phyloP scores from a whole-genome alignment of 2,113 vertebrate genomes.

The Aphyosemion australe region DNA sequence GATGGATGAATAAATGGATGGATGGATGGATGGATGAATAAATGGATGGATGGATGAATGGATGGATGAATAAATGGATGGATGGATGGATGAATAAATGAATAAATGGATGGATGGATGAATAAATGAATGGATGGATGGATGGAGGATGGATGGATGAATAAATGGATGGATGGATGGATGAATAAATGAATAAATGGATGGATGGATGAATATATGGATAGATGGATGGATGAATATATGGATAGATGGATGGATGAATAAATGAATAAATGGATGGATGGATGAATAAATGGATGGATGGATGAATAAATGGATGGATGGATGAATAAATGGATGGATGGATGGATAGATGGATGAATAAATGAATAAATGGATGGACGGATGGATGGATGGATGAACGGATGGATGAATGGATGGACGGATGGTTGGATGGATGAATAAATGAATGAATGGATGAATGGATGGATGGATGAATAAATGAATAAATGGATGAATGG shows the following conservation, averaged over 20 bases:
- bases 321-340: neutral
- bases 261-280: neutral
- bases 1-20: neutral
- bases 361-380: neutral
- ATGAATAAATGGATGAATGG: neutral
- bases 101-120: neutral
- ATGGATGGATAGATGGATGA: conserved; percentile 10
- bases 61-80: conserved; percentile 8
- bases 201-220: neutral
- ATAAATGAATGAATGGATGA: neutral
- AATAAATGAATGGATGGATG: neutral
- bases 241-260: conserved; percentile 7
- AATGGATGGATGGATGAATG: neutral
- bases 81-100: neutral
- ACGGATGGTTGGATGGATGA: conserved; percentile 11
- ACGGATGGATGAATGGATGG: neutral
- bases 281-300: neutral
- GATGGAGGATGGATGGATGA: neutral
- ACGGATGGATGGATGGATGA: neutral
- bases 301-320: neutral
- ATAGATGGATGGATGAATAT: neutral
- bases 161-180: conserved; percentile 12
- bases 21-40: neutral
- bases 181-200: neutral
- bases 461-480: neutral